phyloP scores from a whole-genome alignment of 2,113 vertebrate species.

The Drymodes brunneopygia region DNA sequence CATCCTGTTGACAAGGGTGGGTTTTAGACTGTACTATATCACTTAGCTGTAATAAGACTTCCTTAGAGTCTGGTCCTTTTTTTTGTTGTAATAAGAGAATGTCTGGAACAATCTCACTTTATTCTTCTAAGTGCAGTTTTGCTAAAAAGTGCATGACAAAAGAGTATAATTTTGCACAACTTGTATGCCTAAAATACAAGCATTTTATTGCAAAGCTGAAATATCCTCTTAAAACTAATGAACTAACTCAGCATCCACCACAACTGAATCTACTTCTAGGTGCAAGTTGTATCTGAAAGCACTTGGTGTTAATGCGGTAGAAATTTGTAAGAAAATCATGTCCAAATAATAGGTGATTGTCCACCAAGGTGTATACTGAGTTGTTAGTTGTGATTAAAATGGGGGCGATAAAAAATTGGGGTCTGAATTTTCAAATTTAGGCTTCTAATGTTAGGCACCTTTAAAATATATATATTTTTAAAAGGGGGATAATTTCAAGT shows the following conservation, averaged over 20 bases:
- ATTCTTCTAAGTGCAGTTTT: constrained; percentile 61
- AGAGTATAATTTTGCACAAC: constrained; percentile 58
- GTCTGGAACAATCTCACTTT: constrained; percentile 58
- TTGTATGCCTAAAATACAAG: constrained; percentile 49
- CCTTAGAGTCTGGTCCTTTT: not conserved
- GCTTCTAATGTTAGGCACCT: constrained; percentile 8
- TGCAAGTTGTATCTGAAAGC: not conserved
- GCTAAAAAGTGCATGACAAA: constrained; percentile 40
- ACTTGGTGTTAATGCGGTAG: not conserved
- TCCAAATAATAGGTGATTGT: not conserved
- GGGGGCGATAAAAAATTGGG: not conserved
- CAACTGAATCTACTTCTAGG: not conserved
- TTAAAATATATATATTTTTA: constrained; percentile 26
- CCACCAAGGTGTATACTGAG: not conserved
- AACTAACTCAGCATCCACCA: constrained; percentile 9
- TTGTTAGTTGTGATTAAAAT: not conserved
- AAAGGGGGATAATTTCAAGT: constrained; percentile 5
- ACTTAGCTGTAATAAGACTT: constrained; percentile 20
- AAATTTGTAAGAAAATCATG: not conserved
- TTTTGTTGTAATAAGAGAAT: constrained; percentile 55
- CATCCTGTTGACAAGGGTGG: constrained; percentile 41
- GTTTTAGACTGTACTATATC: constrained; percentile 32
- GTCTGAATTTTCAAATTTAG: constrained; percentile 25
- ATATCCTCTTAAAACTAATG: constrained; percentile 1
- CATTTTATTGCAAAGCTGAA: constrained; percentile 37